Conservation (phyloP, 1,140 invertebrate genomes). For the Mamestra configurata region DNA sequence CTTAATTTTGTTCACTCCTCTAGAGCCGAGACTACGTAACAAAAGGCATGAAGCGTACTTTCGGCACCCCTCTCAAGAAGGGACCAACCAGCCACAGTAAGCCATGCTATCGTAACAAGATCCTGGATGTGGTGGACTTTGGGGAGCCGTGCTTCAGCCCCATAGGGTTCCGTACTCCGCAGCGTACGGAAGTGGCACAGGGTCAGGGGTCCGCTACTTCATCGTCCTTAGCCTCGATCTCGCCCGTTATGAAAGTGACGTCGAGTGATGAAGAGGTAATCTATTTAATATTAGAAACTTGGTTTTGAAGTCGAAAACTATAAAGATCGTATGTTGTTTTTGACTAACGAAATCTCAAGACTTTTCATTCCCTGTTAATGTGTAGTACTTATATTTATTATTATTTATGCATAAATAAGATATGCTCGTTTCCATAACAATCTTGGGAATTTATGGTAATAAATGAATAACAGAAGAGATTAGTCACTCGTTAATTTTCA, state of each 20-base stretch:
- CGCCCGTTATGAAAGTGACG: constrained; percentile 70
- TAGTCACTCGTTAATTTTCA: too few species aligned
- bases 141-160: constrained; percentile 78
- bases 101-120: constrained; percentile 75
- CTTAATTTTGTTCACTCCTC: constrained; percentile 45
- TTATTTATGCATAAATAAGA: too few species aligned
- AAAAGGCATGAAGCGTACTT: constrained; percentile 81
- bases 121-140: constrained; percentile 77
- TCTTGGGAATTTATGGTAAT: too few species aligned
- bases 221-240: constrained; percentile 76
- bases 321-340: too few species aligned
- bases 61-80: constrained; percentile 76
- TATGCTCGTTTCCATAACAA: too few species aligned
- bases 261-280: constrained; percentile 79
- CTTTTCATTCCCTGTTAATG: too few species aligned
- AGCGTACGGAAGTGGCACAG: constrained; percentile 52
- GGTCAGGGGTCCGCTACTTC: constrained; percentile 63
- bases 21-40: constrained; percentile 72
- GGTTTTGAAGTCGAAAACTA: too few species aligned
- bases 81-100: constrained; percentile 56
- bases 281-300: background rate
- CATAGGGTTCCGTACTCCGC: constrained; percentile 74
- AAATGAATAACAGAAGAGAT: too few species aligned
- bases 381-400: too few species aligned
- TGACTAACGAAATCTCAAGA: too few species aligned